Evolutionary conservation across 2,888 invertebrate genomes (phyloP).

Genomic region (Mesorhabditis sp.): DNA sequence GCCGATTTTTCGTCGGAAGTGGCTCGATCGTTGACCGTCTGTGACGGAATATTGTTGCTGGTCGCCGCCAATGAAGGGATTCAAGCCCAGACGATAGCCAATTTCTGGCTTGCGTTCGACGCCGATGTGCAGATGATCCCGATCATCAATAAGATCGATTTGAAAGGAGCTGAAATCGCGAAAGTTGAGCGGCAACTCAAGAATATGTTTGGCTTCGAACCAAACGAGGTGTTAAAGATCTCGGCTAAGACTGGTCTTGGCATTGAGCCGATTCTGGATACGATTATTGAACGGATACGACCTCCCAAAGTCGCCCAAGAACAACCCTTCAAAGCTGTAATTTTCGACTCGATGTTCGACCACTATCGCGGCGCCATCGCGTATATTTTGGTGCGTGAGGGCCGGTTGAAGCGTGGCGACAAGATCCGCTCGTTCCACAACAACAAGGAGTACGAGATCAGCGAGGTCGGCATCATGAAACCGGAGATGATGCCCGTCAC

Average conservation of each 20-base stretch:
- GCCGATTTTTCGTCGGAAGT: slow-evolving; percentile 75
- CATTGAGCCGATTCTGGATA: slow-evolving; percentile 71
- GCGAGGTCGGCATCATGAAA: slow-evolving; percentile 74
- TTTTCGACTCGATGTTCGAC: slow-evolving; percentile 93
- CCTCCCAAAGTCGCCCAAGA: slow-evolving; percentile 56
- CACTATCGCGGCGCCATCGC: slow-evolving; percentile 78
- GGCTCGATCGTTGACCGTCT: slow-evolving; percentile 80
- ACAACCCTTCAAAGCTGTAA: slow-evolving; percentile 71
- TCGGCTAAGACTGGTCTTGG: slow-evolving; percentile 89
- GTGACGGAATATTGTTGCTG: slow-evolving; percentile 87
- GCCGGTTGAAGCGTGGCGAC: slow-evolving; percentile 69
- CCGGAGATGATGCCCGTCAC: slow-evolving; percentile 65
- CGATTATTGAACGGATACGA: slow-evolving; percentile 34
- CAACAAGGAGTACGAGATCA: slow-evolving; percentile 75
- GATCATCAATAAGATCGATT: slow-evolving; percentile 91
- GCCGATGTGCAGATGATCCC: slow-evolving; percentile 80
- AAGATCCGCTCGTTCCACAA: slow-evolving; percentile 72
- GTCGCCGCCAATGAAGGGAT: slow-evolving; percentile 81
- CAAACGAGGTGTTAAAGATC: slow-evolving; percentile 73
- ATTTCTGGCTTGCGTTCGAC: slow-evolving; percentile 83
- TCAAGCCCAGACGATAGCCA: slow-evolving; percentile 82
- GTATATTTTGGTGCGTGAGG: slow-evolving; percentile 75
- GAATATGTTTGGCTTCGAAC: slow-evolving; percentile 76
- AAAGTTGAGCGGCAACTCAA: slow-evolving; percentile 72
- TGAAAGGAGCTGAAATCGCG: slow-evolving; percentile 83